These are phyloP conservation scores for Ellobius talpinus DNA, from an alignment of 2,113 vertebrate species.

Conservation along the genomic window DNA sequence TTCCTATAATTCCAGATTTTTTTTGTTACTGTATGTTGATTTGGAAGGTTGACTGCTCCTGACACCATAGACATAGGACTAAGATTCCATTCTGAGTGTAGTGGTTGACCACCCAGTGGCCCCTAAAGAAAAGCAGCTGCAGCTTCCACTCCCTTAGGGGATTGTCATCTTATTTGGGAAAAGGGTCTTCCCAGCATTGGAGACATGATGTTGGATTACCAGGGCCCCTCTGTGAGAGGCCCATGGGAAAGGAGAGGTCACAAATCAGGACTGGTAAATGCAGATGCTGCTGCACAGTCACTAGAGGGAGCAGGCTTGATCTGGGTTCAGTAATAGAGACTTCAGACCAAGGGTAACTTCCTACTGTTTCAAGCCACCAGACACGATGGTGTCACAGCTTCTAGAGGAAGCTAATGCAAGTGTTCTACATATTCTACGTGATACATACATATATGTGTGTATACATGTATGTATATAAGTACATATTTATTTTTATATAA, in stretches of 20 bases:
- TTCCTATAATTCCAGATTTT: conserved; percentile 1
- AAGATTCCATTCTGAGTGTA: neutral
- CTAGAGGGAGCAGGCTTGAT: neutral
- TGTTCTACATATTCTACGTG: neutral
- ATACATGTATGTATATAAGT: neutral
- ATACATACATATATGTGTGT: neutral
- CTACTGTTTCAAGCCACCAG: neutral
- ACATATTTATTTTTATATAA: neutral
- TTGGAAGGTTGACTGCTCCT: neutral
- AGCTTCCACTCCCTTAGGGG: neutral
- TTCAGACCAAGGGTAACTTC: neutral
- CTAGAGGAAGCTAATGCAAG: neutral
- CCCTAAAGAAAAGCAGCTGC: neutral
- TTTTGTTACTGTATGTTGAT: neutral
- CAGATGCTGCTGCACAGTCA: neutral
- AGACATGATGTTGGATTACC: neutral
- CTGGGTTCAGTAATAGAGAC: neutral
- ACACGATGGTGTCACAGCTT: neutral
- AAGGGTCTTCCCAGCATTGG: neutral
- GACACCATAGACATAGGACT: neutral
- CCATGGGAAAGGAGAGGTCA: neutral
- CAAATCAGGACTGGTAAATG: neutral
- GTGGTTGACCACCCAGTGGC: neutral
- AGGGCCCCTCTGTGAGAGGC: neutral
- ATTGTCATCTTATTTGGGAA: neutral